Evolutionary conservation across 2,888 invertebrate species (phyloP), one percentile per base, ranked within the genome.

Genomic region (Tortrix viridana): DNA sequence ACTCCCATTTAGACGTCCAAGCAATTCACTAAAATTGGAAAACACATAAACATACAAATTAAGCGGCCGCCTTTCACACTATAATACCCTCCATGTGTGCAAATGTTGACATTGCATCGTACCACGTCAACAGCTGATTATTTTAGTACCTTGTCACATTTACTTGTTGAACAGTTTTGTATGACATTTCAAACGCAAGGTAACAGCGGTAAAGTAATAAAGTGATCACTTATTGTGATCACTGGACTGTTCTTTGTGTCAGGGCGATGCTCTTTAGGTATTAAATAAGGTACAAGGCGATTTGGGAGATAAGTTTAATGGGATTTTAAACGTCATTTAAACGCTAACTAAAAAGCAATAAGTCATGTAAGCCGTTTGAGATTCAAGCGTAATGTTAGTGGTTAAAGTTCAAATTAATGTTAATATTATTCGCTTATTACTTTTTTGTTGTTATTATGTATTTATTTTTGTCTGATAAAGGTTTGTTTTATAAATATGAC

Each of bases 71-170:
- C 58, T 50, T 44, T 12, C 38, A 26, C 23, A 56, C 50, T 50
- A 56, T 38, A 61, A 61, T 41, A 37, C 46, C 56, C 48, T 62
- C 56, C 62, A 62, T 38, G 46, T 62, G 62, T 56, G 56, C 38
- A 44, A 56, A 56, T 26, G 44, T 38, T 26, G 47, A 23, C 54
- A 37, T 19, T 52, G 38, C 20, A 48, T 19, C 23, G 44, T 46
- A 57, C 20, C 44, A 44, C 7, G 50, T 3, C 32, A 32, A 12
- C 12, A 12, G 32, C 32, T 32, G 32, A 32, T 12, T 12, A 12
- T 12, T 32, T 32, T 12, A 12, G 12, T 12, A 12, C 32, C 32
- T 32, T 32, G 32, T 32, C 32, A 3, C 9, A 12, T 12, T 32
- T 12, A 32, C 32, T 32, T 12, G 32, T 12, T 32, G 32, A 1